Conservation (phyloP, 2,113 vertebrate species). For the Xyliphius kryptos region DNA sequence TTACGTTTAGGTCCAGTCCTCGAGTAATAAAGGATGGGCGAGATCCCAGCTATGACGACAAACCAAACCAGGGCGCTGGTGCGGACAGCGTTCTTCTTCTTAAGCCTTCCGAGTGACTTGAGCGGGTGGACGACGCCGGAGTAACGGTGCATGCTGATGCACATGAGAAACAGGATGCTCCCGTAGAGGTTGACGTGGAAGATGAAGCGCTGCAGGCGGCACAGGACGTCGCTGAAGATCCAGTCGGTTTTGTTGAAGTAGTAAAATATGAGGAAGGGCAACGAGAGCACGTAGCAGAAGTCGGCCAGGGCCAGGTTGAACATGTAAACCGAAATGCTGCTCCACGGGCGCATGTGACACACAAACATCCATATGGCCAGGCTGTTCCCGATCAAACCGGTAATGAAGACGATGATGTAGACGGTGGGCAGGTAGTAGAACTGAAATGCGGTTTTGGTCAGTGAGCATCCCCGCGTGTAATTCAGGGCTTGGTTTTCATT, state of each 20-base stretch:
- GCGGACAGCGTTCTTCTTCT: constrained; percentile 86
- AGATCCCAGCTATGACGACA: constrained; percentile 73
- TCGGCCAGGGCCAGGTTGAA: constrained; percentile 95
- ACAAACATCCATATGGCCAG: constrained; percentile 98
- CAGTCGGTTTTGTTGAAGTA: constrained; percentile 98
- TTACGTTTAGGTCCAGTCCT: constrained; percentile 79
- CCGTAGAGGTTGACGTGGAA: constrained; percentile 97
- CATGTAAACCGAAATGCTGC: constrained; percentile 98
- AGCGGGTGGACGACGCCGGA: constrained; percentile 91
- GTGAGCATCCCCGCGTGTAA: constrained; percentile 73
- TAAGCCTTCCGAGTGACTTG: constrained; percentile 85
- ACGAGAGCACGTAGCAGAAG: constrained; percentile 90
- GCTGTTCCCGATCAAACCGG: constrained; percentile 92
- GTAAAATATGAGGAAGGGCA: constrained; percentile 94
- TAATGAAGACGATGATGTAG: constrained; percentile 94
- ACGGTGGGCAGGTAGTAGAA: constrained; percentile 96
- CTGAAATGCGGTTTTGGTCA: constrained; percentile 96
- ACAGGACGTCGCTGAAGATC: constrained; percentile 88
- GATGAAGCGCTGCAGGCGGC: constrained; percentile 90
- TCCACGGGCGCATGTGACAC: constrained; percentile 96
- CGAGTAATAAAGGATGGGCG: constrained; percentile 93
- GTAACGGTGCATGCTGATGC: constrained; percentile 96
- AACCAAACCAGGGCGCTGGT: constrained; percentile 86
- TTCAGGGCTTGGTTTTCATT: constrained; percentile 60
- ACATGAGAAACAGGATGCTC: constrained; percentile 91